phyloP scores from a whole-genome alignment of 2,888 invertebrate species.

The Oxystoma pomonae region DNA sequence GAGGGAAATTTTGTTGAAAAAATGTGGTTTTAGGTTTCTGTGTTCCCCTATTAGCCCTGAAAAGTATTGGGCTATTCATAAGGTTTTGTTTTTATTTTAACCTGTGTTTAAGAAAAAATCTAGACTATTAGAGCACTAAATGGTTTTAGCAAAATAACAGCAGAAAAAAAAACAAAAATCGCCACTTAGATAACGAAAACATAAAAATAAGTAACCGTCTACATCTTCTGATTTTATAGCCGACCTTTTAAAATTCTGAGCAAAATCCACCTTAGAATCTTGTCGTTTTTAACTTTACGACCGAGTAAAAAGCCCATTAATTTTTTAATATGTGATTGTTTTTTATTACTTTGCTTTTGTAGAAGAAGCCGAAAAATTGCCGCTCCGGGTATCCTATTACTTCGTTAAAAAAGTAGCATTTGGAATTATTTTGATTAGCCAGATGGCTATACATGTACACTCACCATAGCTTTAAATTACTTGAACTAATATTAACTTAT shows the following conservation, averaged over 20 bases:
- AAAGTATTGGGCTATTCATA: no score
- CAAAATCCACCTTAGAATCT: conserved; percentile 14
- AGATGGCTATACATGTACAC: no score
- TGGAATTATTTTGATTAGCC: no score
- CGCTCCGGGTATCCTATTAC: background rate
- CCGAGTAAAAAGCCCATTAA: conserved; percentile 19
- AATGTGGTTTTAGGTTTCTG: no score
- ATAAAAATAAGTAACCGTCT: background rate
- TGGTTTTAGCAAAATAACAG: no score
- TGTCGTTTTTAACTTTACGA: conserved; percentile 21
- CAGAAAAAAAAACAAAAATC: background rate
- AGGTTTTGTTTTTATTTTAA: no score
- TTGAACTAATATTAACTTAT: no score
- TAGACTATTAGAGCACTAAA: no score
- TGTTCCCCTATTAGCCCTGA: no score
- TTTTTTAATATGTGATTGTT: conserved; percentile 21
- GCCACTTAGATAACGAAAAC: background rate
- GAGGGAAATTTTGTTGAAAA: no score
- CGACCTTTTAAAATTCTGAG: conserved; percentile 16
- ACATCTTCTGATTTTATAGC: background rate
- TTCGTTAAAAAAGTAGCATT: background rate
- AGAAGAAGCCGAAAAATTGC: conserved; percentile 3
- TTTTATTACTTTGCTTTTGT: conserved; percentile 13
- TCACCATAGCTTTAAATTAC: no score
- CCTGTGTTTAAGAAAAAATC: no score